Evolutionary conservation across 1,140 invertebrate species (phyloP).

Genomic region (Drosophila lacertosa): DNA sequence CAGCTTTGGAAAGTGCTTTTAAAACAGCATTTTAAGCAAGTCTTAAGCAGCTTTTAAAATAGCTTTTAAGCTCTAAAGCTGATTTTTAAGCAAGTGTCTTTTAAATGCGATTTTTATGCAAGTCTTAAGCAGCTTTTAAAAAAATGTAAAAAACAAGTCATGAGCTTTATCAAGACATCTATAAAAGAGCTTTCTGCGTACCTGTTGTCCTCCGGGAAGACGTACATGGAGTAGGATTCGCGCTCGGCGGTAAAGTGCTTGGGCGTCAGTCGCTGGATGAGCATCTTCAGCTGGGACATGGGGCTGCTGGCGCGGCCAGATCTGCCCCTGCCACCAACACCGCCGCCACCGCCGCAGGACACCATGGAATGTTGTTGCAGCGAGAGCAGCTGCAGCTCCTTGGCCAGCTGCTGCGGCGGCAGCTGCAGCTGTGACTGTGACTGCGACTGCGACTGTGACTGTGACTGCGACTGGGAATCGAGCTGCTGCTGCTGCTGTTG

Average conservation of each 20-base stretch:
- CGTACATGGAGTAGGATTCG: conserved; percentile 92
- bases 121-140: too few species aligned
- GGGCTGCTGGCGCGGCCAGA: conserved; percentile 43
- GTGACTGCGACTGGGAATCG: conserved; percentile 29
- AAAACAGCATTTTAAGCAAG: too few species aligned
- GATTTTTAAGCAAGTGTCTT: too few species aligned
- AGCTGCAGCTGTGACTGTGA: conserved; percentile 31
- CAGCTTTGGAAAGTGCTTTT: too few species aligned
- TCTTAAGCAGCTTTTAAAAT: too few species aligned
- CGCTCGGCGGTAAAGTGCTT: conserved; percentile 88
- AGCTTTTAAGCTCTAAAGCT: too few species aligned
- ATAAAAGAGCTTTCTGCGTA: too few species aligned
- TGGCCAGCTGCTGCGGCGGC: conserved; percentile 49
- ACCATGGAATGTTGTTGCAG: conserved; percentile 68
- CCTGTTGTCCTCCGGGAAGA: conserved; percentile 92
- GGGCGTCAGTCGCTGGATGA: conserved; percentile 77
- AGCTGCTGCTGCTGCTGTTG: conserved; percentile 48
- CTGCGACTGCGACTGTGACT: conserved; percentile 38
- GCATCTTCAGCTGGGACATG: conserved; percentile 76
- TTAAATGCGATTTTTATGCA: too few species aligned
- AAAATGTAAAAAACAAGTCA: background rate
- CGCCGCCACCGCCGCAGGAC: conserved; percentile 34
- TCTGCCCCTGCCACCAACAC: conserved; percentile 36
- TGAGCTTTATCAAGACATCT: too few species aligned
- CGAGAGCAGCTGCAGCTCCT: conserved; percentile 61